These are phyloP conservation scores for Psittacula derbiana DNA, from an alignment of 2,797 vertebrate species.

Conservation along the genomic window DNA sequence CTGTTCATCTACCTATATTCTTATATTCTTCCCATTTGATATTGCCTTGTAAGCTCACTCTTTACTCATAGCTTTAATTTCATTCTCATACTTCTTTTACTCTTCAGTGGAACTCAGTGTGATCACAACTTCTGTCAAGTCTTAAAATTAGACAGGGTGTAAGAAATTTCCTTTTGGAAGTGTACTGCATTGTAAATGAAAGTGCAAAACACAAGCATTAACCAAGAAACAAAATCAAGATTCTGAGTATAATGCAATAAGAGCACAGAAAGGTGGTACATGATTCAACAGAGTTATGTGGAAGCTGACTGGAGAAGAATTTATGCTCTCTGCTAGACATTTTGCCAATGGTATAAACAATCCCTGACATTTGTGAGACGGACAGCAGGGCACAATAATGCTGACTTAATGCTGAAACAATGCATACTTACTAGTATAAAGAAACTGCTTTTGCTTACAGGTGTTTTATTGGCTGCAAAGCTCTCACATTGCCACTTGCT, in stretches of 20 bases:
- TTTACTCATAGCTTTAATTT: neutral
- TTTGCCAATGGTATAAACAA: neutral
- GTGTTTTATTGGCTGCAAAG: neutral
- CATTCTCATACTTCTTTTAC: slow-evolving; percentile 12
- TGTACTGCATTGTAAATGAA: neutral
- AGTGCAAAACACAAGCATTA: neutral
- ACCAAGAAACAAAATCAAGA: neutral
- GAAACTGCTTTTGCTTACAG: neutral
- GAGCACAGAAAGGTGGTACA: neutral
- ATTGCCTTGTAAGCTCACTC: slow-evolving; percentile 1
- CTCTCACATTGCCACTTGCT: neutral
- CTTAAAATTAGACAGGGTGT: neutral
- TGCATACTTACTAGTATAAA: neutral
- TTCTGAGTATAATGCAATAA: accelerated
- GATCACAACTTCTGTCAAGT: neutral
- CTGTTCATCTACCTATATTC: slow-evolving; percentile 3
- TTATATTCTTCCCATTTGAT: neutral
- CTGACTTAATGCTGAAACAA: neutral
- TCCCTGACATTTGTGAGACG: neutral
- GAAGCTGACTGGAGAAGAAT: neutral
- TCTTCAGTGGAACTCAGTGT: neutral
- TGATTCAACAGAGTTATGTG: neutral
- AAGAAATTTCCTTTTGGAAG: neutral
- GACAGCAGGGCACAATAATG: neutral
- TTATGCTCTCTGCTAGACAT: neutral